These are phyloP conservation scores for Parasteatoda tepidariorum DNA, from an alignment of 1,140 invertebrate species.

Conservation along the genomic window DNA sequence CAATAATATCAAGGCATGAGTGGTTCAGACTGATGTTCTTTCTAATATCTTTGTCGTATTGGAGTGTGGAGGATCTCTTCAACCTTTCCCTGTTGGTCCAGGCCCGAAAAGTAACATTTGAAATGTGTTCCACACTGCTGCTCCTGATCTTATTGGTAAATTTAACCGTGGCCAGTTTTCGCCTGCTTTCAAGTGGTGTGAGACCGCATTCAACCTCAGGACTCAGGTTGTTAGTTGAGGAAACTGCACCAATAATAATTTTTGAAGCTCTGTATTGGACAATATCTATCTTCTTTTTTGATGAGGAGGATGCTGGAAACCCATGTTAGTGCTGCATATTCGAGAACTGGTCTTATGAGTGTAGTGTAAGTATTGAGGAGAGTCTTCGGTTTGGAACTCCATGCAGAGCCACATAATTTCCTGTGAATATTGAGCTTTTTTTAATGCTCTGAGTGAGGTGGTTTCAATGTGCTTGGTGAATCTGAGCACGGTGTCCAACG, in stretches of 20 bases:
- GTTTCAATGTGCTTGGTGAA: too few species aligned
- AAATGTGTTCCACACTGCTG: background rate
- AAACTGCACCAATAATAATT: background rate
- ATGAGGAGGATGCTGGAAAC: too few species aligned
- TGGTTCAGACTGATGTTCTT: background rate
- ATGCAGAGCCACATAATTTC: too few species aligned
- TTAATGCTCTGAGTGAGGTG: too few species aligned
- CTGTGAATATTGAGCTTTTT: too few species aligned
- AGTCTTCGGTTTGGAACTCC: too few species aligned
- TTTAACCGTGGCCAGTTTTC: background rate
- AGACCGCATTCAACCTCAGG: background rate
- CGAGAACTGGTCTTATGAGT: too few species aligned
- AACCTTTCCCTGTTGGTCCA: background rate
- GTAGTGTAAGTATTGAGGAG: too few species aligned
- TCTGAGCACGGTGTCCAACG: too few species aligned
- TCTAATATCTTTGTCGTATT: slow-evolving; percentile 2
- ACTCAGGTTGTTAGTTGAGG: background rate
- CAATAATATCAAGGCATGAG: too few species aligned
- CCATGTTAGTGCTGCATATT: too few species aligned
- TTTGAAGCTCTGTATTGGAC: background rate
- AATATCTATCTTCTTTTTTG: background rate
- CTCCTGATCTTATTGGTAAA: background rate
- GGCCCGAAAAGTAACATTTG: background rate
- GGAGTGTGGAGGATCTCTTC: background rate
- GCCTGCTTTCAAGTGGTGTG: background rate